Base-by-base conservation (phyloP, 2,113 vertebrate species). In the Corythaeola cristata region DNA sequence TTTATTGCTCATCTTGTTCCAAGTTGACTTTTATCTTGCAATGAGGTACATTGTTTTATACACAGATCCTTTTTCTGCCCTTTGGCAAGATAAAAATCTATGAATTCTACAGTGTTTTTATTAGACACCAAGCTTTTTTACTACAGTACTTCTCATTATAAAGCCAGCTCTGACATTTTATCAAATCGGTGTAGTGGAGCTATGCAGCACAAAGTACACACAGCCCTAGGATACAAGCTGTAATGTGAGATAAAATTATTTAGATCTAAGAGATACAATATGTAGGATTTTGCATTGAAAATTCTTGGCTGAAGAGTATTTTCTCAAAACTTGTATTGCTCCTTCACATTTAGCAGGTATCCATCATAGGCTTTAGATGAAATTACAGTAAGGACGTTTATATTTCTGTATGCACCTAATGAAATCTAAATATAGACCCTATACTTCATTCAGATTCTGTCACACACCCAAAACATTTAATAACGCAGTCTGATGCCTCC, bases 41-140 rank as follows among this genome's bases (percentile, higher is more conserved):
- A 24, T 32, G 59, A 90, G 77, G 72, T 45, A 47, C 49, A 14
- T 3, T 77, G 76, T 60, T 92, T 91, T 85, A 93, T 8, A 71
- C 0, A 89, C 73, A 71, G 75, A 1, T 85, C 55, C 23, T 56
- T 96, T 78, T 86, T 49, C 56, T 81, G 39, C 50, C 69, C 76
- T 84, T 45, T 49, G 62, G 88, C 52, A 56, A 92, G 90, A 96
- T 88, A 69, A 84, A 91, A 69, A 96, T 88, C 85, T 72, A 13
- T 11, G 39, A 59, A 26, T 88, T 86, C 88, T 88, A 85, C 71
- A 55, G 56, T 67, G 79, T 39, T 88, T 88, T 92, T 39, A 64
- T 64, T 53, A 78, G 6, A 78, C 69, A 78, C 49, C 50, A 68
- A 55, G 35, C 88, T 85, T 77, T 26, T 47, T 75, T 26, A n/a